Evolutionary conservation across 2,113 vertebrate species (phyloP), one percentile per base, ranked within the genome.

Genomic region (Daboia siamensis): DNA sequence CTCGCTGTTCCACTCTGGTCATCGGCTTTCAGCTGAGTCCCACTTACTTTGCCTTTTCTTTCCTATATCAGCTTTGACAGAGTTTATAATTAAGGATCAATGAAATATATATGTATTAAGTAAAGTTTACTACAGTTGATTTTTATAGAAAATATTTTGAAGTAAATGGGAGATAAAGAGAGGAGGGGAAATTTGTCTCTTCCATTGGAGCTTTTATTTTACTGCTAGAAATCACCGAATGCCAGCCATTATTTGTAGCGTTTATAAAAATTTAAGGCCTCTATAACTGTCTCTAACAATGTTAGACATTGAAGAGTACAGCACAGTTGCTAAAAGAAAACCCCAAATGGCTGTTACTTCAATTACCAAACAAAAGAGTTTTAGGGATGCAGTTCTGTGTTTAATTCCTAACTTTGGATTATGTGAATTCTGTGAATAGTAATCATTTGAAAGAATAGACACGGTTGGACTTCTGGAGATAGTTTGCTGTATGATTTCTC

Each of bases 401-500:
- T 64, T 48, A 48, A 48, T 61, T 89, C n/a, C 74, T 84, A 33
- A 55, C 0, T 54, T 33, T 80, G n/a, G 48, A 80, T 80, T 55
- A 52, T 51, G 29, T 59, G n/a, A 54, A 8, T 55, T 84, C 5
- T 84, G n/a, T 90, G 21, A 90, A n/a, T 29, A 56, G n/a, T 44
- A 64, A 64, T 17, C 11, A 44, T 85, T 90, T 51, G 51, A 74
- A 29, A 90, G 64, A 51, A 52, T 33, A n/a, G 39, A 24, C 23
- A 26, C 17, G 44, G 4, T 29, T 15, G 84, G 52, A 44, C 54
- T 91, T 56, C 4, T 85, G 9, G 33, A 46, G 55, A 87, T 29
- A 29, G 86, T 21, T 3, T 51, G 12, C 48, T 2, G 1, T 13
- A 86, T 93, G 87, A 39, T 93, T 96, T 95, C 23, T 85, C 93